A percentile compares a stretch with the other conserved stretches of the same genome.
Conservation (phyloP, 2,888 invertebrate species). For the Ashinkailepas kermadecensis region DNA sequence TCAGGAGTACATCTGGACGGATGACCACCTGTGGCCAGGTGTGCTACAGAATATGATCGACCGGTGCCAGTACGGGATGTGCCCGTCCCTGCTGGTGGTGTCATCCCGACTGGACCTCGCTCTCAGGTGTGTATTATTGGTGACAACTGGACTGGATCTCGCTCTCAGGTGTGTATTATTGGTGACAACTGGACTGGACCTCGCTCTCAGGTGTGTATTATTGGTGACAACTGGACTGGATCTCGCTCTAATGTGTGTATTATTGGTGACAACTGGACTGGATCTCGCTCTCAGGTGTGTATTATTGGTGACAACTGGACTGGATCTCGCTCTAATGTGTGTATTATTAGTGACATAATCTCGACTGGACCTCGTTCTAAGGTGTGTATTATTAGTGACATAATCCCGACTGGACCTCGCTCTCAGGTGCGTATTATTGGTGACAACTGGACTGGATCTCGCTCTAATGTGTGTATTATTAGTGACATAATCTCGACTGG, state of each 20-base stretch:
- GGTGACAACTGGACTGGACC: no score
- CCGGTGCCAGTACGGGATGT: not conserved
- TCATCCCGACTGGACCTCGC: not conserved
- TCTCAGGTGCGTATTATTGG: not conserved
- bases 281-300: not conserved
- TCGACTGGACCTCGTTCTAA: no score
- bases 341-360: no score
- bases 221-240: no score
- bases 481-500: no score
- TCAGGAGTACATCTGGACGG: not conserved
- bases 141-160: not conserved
- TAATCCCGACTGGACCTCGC: not conserved
- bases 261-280: not conserved
- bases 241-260: no score
- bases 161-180: not conserved
- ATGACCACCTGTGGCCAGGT: not conserved
- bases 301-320: no score
- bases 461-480: not conserved
- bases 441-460: not conserved
- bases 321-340: no score
- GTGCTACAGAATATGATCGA: not conserved
- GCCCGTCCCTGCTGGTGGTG: slow-evolving; percentile 2
- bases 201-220: no score
- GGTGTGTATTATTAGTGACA: no score
- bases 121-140: not conserved